Conservation (phyloP, 2,888 invertebrate genomes). For the Eledona agricola region DNA sequence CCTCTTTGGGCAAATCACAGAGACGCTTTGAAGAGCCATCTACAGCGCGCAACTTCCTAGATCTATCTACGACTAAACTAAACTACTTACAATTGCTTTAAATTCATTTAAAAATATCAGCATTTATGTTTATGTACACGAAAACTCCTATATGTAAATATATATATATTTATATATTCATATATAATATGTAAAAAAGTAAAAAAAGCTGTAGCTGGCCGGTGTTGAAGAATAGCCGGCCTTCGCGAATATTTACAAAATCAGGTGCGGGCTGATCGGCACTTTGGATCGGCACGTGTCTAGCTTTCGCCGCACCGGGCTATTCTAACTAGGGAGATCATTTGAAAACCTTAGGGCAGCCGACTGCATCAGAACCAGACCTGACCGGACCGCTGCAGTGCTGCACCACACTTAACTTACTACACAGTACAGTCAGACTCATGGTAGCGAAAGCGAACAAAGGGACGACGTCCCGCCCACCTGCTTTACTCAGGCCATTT, state of each 20-base stretch:
- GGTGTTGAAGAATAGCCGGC: slow-evolving; percentile 37
- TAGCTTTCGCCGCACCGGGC: slow-evolving; percentile 59
- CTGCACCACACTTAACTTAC: slow-evolving; percentile 51
- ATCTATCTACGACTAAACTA: slow-evolving; percentile 50
- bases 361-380: slow-evolving; percentile 34
- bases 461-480: slow-evolving; percentile 52
- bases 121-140: slow-evolving; percentile 49
- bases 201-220: slow-evolving; percentile 53
- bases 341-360: slow-evolving; percentile 61
- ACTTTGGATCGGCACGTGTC: slow-evolving; percentile 54
- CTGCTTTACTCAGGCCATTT: slow-evolving; percentile 50
- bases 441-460: slow-evolving; percentile 59
- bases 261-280: slow-evolving; percentile 60
- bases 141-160: slow-evolving; percentile 46
- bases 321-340: slow-evolving; percentile 63
- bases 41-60: slow-evolving; percentile 55
- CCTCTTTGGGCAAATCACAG: slow-evolving; percentile 61
- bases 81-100: slow-evolving; percentile 61
- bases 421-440: slow-evolving; percentile 53
- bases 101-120: slow-evolving; percentile 62
- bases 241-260: slow-evolving; percentile 37
- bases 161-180: slow-evolving; percentile 33
- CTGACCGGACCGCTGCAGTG: slow-evolving; percentile 35
- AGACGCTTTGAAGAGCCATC: slow-evolving; percentile 64
- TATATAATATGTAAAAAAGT: slow-evolving; percentile 51